Percentiles rank a stretch among this genome's conserved stretches.
Evolutionary conservation across 2,113 vertebrate species (phyloP).

Genomic region (Pedionomus torquatus): DNA sequence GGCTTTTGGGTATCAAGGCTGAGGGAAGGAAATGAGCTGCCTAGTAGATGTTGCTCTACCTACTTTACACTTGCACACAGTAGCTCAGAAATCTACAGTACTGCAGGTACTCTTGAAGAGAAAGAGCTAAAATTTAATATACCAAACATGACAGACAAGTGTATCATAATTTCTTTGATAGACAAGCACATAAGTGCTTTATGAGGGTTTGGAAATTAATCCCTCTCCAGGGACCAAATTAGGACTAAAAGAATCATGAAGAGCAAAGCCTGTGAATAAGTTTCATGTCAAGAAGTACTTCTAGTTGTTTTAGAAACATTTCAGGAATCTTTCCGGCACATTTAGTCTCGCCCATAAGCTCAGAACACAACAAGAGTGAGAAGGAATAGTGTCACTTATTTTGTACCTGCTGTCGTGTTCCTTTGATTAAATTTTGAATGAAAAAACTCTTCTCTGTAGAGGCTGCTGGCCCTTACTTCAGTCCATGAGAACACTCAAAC

Average conservation of each 20-base stretch:
- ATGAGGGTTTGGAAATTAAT: neutral
- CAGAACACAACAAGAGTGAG: neutral
- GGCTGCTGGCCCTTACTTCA: neutral
- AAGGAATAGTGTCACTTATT: neutral
- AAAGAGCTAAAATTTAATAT: neutral
- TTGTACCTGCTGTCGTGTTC: neutral
- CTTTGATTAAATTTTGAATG: neutral
- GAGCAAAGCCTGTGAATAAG: neutral
- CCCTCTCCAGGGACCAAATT: neutral
- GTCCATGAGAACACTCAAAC: neutral
- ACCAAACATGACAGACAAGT: neutral
- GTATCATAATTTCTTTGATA: neutral
- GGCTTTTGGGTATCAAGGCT: neutral
- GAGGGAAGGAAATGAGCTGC: neutral
- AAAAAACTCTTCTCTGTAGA: neutral
- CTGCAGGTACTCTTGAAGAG: neutral
- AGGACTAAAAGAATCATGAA: neutral
- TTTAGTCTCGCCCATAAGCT: neutral
- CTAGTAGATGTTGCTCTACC: neutral
- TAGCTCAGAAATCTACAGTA: neutral
- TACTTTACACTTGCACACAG: neutral
- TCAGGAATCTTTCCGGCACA: neutral
- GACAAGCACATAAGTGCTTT: neutral
- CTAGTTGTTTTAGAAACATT: neutral
- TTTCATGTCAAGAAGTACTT: neutral